Percentiles rank a stretch among this genome's conserved stretches.
These are phyloP conservation scores for Rachycentron canadum DNA, from an alignment of 2,797 vertebrate genomes.

Conservation along the genomic window DNA sequence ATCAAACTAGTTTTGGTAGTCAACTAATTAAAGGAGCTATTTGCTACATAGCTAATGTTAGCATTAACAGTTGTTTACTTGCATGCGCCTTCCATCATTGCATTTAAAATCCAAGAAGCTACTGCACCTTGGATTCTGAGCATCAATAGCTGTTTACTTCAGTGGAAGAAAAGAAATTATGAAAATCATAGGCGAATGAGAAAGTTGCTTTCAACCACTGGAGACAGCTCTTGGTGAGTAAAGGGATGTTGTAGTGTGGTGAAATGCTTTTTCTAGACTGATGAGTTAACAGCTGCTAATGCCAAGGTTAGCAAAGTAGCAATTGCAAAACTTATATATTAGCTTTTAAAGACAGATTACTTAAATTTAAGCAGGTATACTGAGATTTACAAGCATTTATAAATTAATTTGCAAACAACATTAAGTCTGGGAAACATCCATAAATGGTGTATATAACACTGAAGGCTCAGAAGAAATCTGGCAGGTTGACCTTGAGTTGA, in stretches of 20 bases:
- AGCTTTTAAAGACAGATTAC: neutral
- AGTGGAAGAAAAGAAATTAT: too few species aligned
- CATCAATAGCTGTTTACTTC: too few species aligned
- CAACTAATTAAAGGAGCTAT: neutral
- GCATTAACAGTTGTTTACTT: too few species aligned
- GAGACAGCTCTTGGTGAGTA: too few species aligned
- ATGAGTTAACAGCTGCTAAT: neutral
- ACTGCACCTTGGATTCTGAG: too few species aligned
- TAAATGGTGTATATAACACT: neutral
- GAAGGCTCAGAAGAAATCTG: neutral
- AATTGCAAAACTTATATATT: neutral
- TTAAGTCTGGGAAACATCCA: neutral
- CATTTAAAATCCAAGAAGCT: too few species aligned
- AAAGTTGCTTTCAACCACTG: too few species aligned
- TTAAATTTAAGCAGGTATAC: neutral
- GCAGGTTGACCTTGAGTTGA: neutral
- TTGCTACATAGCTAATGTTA: too few species aligned
- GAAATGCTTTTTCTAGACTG: neutral
- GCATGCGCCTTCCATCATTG: too few species aligned
- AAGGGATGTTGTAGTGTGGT: neutral
- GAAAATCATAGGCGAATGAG: too few species aligned
- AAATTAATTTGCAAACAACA: neutral
- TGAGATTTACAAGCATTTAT: neutral
- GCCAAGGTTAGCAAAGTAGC: neutral
- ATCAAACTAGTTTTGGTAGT: neutral